Evolutionary conservation across 2,113 vertebrate genomes (phyloP).

Genomic region (Talpa occidentalis): DNA sequence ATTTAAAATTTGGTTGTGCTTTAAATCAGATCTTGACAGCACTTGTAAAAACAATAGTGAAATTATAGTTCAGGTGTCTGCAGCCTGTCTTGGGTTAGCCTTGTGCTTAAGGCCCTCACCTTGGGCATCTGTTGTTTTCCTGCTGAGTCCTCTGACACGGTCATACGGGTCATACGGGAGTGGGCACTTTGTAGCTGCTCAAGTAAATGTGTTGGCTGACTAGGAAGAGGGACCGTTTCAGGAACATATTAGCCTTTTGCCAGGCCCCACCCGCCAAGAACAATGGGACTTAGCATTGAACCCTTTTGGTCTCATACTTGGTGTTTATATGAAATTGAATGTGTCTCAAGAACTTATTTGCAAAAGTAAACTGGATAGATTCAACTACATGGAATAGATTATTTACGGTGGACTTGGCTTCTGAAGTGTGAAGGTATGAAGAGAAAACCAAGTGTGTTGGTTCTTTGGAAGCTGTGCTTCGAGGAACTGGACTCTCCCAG

Average conservation of each 20-base stretch:
- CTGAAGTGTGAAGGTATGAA: not conserved
- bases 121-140: not conserved
- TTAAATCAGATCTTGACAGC: not conserved
- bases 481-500: rapidly evolving
- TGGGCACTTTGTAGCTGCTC: not conserved
- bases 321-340: not conserved
- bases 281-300: not conserved
- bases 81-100: not conserved
- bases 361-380: not conserved
- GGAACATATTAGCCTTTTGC: not conserved
- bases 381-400: not conserved
- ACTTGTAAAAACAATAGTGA: not conserved
- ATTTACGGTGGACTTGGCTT: not conserved
- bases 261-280: not conserved
- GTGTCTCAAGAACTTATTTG: not conserved
- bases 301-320: not conserved
- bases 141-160: not conserved
- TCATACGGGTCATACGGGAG: not conserved
- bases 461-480: conserved; percentile 11
- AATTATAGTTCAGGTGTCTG: not conserved
- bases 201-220: not conserved
- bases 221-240: not conserved
- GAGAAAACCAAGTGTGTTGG: not conserved
- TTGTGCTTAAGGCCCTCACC: not conserved
- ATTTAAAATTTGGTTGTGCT: not conserved